Conservation (phyloP, 2,797 vertebrate genomes). For the Coregonus suidteri region DNA sequence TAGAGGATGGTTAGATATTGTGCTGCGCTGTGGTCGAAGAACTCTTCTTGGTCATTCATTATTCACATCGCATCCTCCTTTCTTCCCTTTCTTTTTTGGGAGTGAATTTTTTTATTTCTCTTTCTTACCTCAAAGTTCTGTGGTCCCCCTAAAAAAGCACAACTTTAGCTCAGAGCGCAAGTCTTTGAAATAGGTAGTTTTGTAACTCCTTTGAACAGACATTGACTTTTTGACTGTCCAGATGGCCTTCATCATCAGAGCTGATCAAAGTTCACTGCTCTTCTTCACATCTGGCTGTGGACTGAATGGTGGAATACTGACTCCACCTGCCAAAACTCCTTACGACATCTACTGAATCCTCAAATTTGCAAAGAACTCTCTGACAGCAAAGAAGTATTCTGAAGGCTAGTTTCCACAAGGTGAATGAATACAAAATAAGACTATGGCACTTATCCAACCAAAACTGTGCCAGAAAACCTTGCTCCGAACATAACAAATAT, state of each 20-base stretch:
- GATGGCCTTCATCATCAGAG: background rate
- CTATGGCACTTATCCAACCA: background rate
- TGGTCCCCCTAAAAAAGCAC: background rate
- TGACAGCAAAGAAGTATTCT: background rate
- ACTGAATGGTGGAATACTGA: background rate
- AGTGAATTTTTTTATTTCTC: too few relatives aligned
- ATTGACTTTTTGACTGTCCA: constrained; percentile 2
- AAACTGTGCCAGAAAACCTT: background rate
- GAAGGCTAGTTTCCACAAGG: background rate
- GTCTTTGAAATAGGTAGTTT: background rate
- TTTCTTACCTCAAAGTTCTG: background rate
- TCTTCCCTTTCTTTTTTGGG: background rate
- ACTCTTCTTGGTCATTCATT: background rate
- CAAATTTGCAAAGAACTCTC: background rate
- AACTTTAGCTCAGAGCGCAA: background rate
- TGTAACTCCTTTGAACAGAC: background rate
- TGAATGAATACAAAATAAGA: background rate
- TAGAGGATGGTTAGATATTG: background rate
- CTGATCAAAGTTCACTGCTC: background rate
- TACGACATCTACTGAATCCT: background rate
- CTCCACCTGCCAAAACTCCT: background rate
- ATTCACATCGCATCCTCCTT: background rate
- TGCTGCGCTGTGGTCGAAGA: background rate
- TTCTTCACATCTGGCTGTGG: background rate
- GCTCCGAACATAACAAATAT: background rate